These are phyloP conservation scores for Torymus texanus DNA, from an alignment of 2,888 invertebrate species.

Conservation along the genomic window DNA sequence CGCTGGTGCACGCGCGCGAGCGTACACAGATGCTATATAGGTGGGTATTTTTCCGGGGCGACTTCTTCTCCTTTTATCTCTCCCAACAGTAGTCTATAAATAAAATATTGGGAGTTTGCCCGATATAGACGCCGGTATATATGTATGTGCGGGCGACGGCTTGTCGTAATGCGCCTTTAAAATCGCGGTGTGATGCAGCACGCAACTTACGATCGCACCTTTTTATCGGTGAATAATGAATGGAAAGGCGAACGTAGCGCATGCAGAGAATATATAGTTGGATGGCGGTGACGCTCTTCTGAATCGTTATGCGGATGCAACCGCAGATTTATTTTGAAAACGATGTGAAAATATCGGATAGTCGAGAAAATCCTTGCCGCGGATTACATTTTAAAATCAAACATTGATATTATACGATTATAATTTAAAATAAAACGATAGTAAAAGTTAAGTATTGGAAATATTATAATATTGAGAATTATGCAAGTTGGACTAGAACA, in stretches of 20 bases:
- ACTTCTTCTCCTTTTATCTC: not conserved
- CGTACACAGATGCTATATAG: not conserved
- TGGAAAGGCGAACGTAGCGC: not conserved
- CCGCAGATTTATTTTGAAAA: too few relatives aligned
- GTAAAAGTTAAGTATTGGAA: too few relatives aligned
- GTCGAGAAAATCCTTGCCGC: too few relatives aligned
- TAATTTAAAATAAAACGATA: too few relatives aligned
- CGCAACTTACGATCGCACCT: too few relatives aligned
- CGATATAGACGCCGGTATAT: not conserved
- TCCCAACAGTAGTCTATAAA: constrained; percentile 9
- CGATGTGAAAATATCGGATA: too few relatives aligned
- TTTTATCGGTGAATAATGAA: constrained; percentile 16
- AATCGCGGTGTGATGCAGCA: too few relatives aligned
- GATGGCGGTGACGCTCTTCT: not conserved
- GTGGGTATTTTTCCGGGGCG: not conserved
- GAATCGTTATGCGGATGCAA: too few relatives aligned
- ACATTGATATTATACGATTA: too few relatives aligned
- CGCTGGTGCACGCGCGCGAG: not conserved
- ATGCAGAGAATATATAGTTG: not conserved
- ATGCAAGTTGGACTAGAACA: too few relatives aligned
- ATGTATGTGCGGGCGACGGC: not conserved
- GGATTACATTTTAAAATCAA: too few relatives aligned
- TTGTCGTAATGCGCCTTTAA: constrained; percentile 24
- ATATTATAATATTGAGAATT: too few relatives aligned
- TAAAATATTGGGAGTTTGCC: constrained; percentile 17